A percentile compares a stretch with the other conserved stretches of the same genome.
Evolutionary conservation across 2,888 invertebrate species (phyloP).

Genomic region (Criorhina ranunculi): DNA sequence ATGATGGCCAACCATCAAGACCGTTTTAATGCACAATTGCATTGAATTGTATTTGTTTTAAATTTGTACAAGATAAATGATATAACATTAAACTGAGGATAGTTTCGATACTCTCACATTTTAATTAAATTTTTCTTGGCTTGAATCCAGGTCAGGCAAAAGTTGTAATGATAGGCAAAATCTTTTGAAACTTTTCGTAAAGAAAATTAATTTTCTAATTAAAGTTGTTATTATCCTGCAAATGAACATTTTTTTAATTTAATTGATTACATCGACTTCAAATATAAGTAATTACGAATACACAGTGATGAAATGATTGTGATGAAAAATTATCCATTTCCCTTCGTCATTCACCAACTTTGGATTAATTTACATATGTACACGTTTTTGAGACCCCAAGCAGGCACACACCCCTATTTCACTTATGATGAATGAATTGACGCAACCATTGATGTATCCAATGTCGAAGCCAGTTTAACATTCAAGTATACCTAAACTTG

Average conservation of each 20-base stretch:
- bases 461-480: no score
- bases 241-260: background rate
- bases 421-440: no score
- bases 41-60: conserved; percentile 28
- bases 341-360: no score
- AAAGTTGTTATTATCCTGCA: conserved; percentile 2
- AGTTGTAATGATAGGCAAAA: conserved; percentile 9
- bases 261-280: background rate
- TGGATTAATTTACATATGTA: no score
- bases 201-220: conserved; percentile 19
- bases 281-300: no score
- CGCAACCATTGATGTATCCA: no score
- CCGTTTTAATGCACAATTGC: conserved; percentile 66
- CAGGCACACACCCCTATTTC: no score
- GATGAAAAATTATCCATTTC: no score
- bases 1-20: conserved; percentile 65
- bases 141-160: conserved; percentile 57
- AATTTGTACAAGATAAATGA: conserved; percentile 14
- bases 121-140: conserved; percentile 45
- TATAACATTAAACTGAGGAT: conserved; percentile 30
- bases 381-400: no score
- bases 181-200: conserved; percentile 16
- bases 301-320: no score
- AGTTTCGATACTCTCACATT: conserved; percentile 6
- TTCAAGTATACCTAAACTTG: no score